Evolutionary conservation across 92 coral and sea anemone genomes (phyloP), one percentile per base, ranked within the genome.

Genomic region (Palythoa grandiflora): DNA sequence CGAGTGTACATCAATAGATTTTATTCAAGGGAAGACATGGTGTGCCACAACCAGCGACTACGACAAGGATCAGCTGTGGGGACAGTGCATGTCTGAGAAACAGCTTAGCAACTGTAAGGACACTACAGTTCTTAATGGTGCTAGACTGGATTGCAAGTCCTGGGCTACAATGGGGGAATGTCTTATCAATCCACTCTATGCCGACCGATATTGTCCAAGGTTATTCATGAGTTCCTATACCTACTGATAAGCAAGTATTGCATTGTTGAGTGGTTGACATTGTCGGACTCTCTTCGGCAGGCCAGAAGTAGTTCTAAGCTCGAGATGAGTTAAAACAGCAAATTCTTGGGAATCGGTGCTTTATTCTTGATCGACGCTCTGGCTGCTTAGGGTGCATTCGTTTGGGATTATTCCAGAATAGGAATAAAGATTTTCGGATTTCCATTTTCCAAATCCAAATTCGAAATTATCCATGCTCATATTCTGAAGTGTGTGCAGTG

Each of bases 101-200:
- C 47, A 53, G 0, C 16, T 77, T 17, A 35, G 66, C 44, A 77
- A 16, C 68, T 77, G 83, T 54, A 38, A 10, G 10, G 36, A 77
- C 59, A 54, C 13, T 2, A 28, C 14, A 10, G 47, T 2, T 2
- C 0, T 77, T 3, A 54, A 36, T 9, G 83, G 83, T 54, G 3
- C 11, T 4, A 54, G 1, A 35, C 83, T 54, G 9, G 48, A 77
- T 5, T 77, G 83, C 50, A 19, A 54, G 38, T 4, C 53, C 11
- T 77, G 83, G 83, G 83, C 83, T 6, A 37, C 38, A 54, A 77
- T 77, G 83, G 83, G 83, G 3, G 83, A 77, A 77, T 77, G 83
- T 36, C 83, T 77, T 12, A 77, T 52, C 21, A 77, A 77, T 17
- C 83, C 83, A 1, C 19, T 54, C 20, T 77, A 28, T 44, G 83